phyloP scores from a whole-genome alignment of 1,140 invertebrate species.

The Lepidurus packardi region DNA sequence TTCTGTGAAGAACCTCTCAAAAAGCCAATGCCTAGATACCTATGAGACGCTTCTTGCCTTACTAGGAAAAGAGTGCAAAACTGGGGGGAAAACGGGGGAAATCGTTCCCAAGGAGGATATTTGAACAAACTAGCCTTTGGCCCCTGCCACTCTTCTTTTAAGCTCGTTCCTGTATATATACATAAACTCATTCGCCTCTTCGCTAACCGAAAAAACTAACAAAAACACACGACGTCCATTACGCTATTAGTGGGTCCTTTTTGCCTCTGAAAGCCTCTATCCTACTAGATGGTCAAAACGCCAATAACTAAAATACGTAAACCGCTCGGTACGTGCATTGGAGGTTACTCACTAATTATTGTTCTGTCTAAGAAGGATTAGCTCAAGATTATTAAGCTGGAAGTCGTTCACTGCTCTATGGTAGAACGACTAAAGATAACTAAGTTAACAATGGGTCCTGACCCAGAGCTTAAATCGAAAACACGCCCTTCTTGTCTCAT shows the following conservation, averaged over 20 bases:
- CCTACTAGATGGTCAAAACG: too few species aligned
- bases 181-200: too few species aligned
- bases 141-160: too few species aligned
- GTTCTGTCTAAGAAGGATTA: too few species aligned
- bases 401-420: neutral
- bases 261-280: too few species aligned
- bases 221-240: too few species aligned
- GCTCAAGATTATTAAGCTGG: neutral
- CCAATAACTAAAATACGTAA: too few species aligned
- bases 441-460: neutral
- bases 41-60: neutral
- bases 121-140: neutral
- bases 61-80: neutral
- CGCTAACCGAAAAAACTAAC: too few species aligned
- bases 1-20: neutral
- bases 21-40: neutral
- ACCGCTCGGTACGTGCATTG: too few species aligned
- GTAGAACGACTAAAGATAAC: neutral
- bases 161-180: too few species aligned
- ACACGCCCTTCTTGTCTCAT: neutral
- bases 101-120: neutral
- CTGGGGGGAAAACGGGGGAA: neutral
- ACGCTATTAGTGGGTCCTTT: too few species aligned
- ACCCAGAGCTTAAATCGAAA: neutral
- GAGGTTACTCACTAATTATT: too few species aligned